Conservation (phyloP, 2,113 vertebrate species). For the Potamarius usumacintae region DNA sequence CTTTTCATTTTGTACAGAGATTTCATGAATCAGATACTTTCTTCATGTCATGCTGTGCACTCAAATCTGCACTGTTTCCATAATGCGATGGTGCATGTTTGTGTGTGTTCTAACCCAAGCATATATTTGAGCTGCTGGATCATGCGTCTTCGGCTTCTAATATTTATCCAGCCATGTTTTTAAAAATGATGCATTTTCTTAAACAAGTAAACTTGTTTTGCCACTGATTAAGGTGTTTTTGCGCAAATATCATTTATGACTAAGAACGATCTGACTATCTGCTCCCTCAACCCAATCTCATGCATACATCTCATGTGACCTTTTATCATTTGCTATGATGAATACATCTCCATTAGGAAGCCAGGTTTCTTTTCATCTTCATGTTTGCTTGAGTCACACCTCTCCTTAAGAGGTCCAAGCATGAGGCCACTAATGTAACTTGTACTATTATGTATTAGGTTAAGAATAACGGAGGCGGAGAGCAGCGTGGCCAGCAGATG, state of each 20-base stretch:
- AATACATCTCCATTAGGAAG: not conserved
- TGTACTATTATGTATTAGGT: no score
- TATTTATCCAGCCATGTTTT: not conserved
- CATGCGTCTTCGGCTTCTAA: not conserved
- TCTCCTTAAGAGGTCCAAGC: slow-evolving; percentile 7
- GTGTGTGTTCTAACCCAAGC: not conserved
- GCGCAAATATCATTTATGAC: not conserved
- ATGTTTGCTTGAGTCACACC: not conserved
- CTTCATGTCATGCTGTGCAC: slow-evolving; percentile 6
- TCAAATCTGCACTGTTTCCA: not conserved
- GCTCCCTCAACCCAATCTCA: not conserved
- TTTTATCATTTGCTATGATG: not conserved
- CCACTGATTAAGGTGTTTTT: not conserved
- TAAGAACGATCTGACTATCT: not conserved
- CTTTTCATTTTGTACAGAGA: not conserved
- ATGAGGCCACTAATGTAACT: not conserved
- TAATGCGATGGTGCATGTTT: not conserved
- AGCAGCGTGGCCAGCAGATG: no score
- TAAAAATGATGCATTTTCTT: not conserved
- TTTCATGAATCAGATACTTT: not conserved
- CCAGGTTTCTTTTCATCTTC: not conserved
- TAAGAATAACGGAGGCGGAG: no score
- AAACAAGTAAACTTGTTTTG: not conserved
- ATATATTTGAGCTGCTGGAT: not conserved
- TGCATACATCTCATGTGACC: not conserved